Base-by-base conservation (phyloP, 2,113 vertebrate genomes). In the Rhea pennata region DNA sequence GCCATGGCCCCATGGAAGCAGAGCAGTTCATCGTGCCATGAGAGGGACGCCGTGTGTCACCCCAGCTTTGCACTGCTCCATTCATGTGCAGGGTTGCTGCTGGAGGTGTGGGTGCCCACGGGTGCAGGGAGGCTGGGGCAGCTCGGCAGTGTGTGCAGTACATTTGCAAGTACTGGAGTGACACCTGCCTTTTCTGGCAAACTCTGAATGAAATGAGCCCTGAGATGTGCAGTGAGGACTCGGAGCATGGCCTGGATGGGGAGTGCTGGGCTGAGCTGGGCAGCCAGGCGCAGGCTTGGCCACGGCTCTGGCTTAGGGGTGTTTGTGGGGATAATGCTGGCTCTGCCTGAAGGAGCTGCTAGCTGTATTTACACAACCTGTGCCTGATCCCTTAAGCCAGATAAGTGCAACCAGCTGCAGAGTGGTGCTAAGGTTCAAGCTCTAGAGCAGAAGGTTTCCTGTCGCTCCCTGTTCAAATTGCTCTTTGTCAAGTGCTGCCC, bases 301-400 rank as follows among this genome's bases (percentile, higher is more conserved):
- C 7, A 1, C 7, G 31, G 79, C 39, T 20, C 53, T 12, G 59
- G 74, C 84, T 92, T 80, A 92, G 46, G 64, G 33, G 81, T 76
- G 36, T 58, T 83, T 80, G 72, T 62, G 85, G 87, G 95, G 56
- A 84, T 91, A 83, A 93, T 10, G 42, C 93, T 78, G 87, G 92
- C 93, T 88, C 64, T 40, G 67, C 64, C 64, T 27, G 64, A 10
- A 7, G 62, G 84, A 87, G 87, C 67, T 2, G 0, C 78, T 50
- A 50, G n/a, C 48, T 70, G 75, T 26, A 15, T 88, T 94, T 92
- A 29, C 61, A 71, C 50, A 77, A 13, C 46, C 50, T 0, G 16
- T 20, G 39, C 88, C 91, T 94, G 92, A 97, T 96, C 95, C 91
- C 61, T 95, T 97, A 97, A 97, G 96, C 96, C 94, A 93, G 92